Evolutionary conservation across 53 echinoderm and acorn worm species (phyloP).

Genomic region (Crossaster papposus): DNA sequence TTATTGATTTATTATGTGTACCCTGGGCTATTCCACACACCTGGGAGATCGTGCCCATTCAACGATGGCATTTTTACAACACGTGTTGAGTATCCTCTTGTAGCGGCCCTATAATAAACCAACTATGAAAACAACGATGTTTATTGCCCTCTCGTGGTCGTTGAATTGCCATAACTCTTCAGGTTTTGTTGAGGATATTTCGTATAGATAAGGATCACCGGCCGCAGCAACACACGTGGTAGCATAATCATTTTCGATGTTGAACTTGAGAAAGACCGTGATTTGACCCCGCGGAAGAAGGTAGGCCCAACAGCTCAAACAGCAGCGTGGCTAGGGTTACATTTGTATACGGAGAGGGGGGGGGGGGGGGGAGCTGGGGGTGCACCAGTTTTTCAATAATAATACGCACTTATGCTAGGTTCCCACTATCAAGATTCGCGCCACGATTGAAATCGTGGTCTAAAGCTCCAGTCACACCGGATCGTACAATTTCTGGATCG

Average conservation of each 20-base stretch:
- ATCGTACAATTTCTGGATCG: too few relatives aligned
- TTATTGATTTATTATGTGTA: conserved; percentile 29
- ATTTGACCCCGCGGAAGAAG: not conserved
- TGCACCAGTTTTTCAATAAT: too few relatives aligned
- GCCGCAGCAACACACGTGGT: not conserved
- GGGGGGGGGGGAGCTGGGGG: too few relatives aligned
- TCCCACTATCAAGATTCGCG: too few relatives aligned
- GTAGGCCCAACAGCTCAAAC: too few relatives aligned
- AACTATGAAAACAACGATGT: not conserved
- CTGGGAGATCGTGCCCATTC: not conserved
- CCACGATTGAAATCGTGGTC: too few relatives aligned
- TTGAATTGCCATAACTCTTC: conserved; percentile 5
- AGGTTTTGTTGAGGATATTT: not conserved
- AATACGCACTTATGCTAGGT: too few relatives aligned
- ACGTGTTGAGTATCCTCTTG: conserved; percentile 7
- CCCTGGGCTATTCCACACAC: not conserved
- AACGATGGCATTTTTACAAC: conserved; percentile 19
- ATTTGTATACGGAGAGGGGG: too few relatives aligned
- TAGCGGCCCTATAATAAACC: not conserved
- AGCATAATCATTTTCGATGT: not conserved
- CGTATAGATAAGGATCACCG: not conserved
- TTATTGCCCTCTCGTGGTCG: conserved; percentile 17
- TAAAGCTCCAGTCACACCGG: too few relatives aligned
- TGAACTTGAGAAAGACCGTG: not conserved
- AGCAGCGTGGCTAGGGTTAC: too few relatives aligned